Evolutionary conservation across 2,113 vertebrate species (phyloP).

Genomic region (Haliaeetus leucogaster): DNA sequence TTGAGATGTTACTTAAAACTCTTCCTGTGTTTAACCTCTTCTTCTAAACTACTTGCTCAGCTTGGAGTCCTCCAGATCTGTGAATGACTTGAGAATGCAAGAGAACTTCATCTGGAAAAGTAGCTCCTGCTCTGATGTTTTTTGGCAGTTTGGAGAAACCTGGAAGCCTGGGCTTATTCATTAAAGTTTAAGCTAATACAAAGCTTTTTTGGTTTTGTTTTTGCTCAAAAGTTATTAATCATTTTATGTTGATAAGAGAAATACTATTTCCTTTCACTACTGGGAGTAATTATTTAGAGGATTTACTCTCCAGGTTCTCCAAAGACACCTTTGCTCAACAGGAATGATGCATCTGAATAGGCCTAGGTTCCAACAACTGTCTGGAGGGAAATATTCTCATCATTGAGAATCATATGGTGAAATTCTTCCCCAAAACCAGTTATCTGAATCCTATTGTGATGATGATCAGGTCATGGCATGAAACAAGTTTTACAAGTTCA

Average conservation of each 20-base stretch:
- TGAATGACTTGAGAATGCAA: not conserved
- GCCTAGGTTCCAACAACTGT: not conserved
- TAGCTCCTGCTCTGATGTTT: not conserved
- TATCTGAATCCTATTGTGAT: not conserved
- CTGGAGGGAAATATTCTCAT: not conserved
- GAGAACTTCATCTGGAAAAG: not conserved
- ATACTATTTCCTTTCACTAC: not conserved
- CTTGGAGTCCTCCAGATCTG: not conserved
- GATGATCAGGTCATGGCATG: not conserved
- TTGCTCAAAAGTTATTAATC: not conserved
- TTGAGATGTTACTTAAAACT: not conserved
- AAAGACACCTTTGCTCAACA: not conserved
- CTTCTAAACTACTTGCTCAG: not conserved
- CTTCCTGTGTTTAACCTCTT: not conserved
- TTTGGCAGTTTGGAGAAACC: not conserved
- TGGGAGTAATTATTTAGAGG: not conserved
- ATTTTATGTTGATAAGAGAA: not conserved
- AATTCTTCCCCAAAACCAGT: not conserved
- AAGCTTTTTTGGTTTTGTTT: not conserved
- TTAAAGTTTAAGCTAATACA: not conserved
- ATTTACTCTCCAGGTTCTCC: not conserved
- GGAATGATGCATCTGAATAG: not conserved
- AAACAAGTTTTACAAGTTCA: not conserved
- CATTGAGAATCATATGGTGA: not conserved
- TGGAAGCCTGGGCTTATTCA: not conserved